phyloP scores from a whole-genome alignment of 2,113 vertebrate genomes.

The Callipepla californica region DNA sequence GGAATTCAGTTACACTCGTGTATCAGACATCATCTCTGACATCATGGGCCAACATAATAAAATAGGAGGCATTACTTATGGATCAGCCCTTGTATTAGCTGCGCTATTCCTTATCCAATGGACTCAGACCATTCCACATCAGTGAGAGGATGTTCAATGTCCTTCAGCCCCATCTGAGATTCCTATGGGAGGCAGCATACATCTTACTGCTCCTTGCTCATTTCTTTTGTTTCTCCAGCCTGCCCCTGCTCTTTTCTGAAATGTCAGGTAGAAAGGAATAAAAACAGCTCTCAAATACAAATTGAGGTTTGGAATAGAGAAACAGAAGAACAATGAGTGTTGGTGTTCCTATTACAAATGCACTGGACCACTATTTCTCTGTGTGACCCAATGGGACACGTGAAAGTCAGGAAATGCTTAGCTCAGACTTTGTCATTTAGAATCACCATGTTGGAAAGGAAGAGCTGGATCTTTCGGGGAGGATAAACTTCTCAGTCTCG shows the following conservation, averaged over 20 bases:
- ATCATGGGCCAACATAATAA: too few species aligned
- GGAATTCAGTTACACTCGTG: background rate
- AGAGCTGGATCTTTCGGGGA: background rate
- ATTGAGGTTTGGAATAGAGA: background rate
- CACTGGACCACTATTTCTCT: background rate
- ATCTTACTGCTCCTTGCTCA: background rate
- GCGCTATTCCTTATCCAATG: background rate
- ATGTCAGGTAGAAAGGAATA: background rate
- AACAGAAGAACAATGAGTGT: background rate
- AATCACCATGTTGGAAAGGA: background rate
- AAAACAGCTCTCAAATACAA: background rate
- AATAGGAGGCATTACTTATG: too few species aligned
- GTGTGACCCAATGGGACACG: accelerated
- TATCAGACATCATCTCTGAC: too few species aligned
- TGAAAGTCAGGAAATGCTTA: background rate
- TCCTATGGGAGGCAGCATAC: background rate
- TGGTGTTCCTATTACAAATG: background rate
- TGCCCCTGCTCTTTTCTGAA: background rate
- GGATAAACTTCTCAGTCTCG: background rate
- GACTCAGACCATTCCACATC: background rate
- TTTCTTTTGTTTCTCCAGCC: background rate
- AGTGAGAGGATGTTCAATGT: background rate
- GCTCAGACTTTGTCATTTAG: background rate
- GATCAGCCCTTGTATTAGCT: background rate
- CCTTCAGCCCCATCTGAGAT: background rate